Evolutionary conservation across 92 coral and sea anemone genomes (phyloP).

Genomic region (Pocillopora grandis): DNA sequence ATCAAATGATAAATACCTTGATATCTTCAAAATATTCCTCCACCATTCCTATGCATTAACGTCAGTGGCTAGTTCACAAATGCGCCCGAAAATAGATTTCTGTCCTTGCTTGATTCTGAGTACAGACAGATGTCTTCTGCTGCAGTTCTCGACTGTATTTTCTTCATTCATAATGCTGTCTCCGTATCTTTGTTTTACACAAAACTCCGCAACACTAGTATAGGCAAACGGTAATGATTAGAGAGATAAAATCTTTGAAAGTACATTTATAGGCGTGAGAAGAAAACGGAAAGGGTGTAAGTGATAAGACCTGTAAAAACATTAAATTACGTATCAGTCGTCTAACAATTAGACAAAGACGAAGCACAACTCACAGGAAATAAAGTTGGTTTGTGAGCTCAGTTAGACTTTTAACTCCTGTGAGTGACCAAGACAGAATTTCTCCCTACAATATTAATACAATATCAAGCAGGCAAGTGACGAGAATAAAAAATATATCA

Average conservation of each 20-base stretch:
- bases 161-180: not conserved
- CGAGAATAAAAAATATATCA: too few species aligned
- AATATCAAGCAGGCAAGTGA: too few species aligned
- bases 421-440: not conserved
- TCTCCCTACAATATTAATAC: too few species aligned
- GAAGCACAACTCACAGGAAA: too few species aligned
- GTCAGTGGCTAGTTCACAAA: conserved; percentile 29
- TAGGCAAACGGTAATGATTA: not conserved
- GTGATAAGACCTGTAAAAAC: too few species aligned
- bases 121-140: conserved; percentile 28
- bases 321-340: too few species aligned
- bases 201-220: conserved; percentile 36
- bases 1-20: not conserved
- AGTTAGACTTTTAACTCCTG: too few species aligned
- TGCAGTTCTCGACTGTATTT: not conserved
- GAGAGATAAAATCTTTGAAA: too few species aligned
- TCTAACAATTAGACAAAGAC: too few species aligned
- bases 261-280: too few species aligned
- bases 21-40: not conserved
- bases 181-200: conserved; percentile 29
- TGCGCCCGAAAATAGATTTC: conserved; percentile 30
- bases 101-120: conserved; percentile 36
- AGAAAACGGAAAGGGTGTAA: not conserved
- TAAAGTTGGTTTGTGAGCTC: too few species aligned
- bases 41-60: not conserved